A percentile compares a stretch with the other conserved stretches of the same genome.
Evolutionary conservation across 2,888 invertebrate genomes (phyloP).

Genomic region (Cremastinae sp.): DNA sequence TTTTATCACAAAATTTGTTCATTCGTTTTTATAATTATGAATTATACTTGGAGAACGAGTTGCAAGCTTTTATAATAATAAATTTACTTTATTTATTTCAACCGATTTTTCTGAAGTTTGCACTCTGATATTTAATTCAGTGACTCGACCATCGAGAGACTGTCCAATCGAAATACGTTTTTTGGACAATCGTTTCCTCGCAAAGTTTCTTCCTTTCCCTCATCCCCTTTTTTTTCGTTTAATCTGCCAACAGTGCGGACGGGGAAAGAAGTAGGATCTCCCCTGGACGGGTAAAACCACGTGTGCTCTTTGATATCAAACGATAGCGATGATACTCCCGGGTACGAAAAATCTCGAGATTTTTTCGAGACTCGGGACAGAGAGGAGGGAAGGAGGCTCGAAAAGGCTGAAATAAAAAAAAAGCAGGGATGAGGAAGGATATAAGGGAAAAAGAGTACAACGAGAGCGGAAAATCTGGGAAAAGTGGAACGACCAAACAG

Average conservation of each 20-base stretch:
- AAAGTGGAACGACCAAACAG: not conserved
- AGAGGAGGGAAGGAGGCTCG: not conserved
- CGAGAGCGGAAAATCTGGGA: conserved; percentile 1
- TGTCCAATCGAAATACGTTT: not conserved
- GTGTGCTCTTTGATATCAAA: conserved; percentile 10
- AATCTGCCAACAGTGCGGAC: too few species aligned
- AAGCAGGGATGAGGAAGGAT: not conserved
- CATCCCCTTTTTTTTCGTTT: too few species aligned
- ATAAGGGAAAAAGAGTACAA: not conserved
- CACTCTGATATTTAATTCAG: too few species aligned
- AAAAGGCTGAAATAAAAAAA: not conserved
- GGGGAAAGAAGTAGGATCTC: too few species aligned
- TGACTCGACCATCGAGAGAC: too few species aligned
- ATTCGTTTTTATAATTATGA: too few species aligned
- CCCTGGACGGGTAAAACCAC: not conserved
- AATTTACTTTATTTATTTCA: too few species aligned
- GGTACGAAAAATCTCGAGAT: conserved; percentile 11
- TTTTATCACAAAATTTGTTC: too few species aligned
- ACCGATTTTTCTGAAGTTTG: too few species aligned
- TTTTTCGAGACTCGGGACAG: not conserved
- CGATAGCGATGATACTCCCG: conserved; percentile 18
- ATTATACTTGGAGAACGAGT: too few species aligned
- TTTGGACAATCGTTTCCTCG: not conserved
- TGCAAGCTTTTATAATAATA: too few species aligned
- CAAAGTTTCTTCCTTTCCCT: too few species aligned